phyloP scores from a whole-genome alignment of 2,113 vertebrate genomes.

The Ramphastos sulfuratus region DNA sequence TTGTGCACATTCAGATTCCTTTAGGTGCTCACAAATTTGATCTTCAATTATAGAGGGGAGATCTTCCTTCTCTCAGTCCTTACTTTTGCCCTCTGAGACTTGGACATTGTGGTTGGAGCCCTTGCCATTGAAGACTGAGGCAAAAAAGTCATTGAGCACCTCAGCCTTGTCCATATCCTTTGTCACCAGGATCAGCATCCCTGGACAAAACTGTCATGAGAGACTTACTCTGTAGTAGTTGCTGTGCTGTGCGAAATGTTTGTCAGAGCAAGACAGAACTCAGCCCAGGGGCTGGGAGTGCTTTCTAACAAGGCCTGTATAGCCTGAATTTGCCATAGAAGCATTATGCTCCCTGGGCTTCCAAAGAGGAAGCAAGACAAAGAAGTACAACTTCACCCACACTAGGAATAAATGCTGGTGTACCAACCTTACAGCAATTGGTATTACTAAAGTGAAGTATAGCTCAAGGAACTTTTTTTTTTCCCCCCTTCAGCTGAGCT shows the following conservation, averaged over 20 bases:
- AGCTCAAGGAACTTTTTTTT: background rate
- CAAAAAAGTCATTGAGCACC: too few relatives aligned
- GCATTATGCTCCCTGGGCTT: accelerated
- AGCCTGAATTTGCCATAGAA: background rate
- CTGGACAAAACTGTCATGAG: background rate
- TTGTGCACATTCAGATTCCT: too few relatives aligned
- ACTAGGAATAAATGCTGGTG: background rate
- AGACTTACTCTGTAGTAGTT: background rate
- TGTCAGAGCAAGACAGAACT: background rate
- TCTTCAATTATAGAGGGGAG: too few relatives aligned
- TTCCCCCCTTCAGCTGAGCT: accelerated
- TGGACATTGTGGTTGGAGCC: too few relatives aligned
- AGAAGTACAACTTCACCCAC: background rate
- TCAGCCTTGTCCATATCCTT: too few relatives aligned
- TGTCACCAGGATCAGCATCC: background rate
- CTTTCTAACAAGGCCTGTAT: background rate
- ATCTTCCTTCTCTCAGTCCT: too few relatives aligned
- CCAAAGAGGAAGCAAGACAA: background rate
- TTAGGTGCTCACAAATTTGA: too few relatives aligned
- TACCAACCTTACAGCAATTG: background rate
- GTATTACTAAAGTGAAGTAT: background rate
- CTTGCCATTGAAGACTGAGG: too few relatives aligned
- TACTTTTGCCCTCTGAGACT: too few relatives aligned
- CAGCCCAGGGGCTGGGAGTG: background rate
- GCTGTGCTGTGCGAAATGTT: background rate